phyloP scores from a whole-genome alignment of 2,113 vertebrate species.

The Apistogramma diplotaenia region DNA sequence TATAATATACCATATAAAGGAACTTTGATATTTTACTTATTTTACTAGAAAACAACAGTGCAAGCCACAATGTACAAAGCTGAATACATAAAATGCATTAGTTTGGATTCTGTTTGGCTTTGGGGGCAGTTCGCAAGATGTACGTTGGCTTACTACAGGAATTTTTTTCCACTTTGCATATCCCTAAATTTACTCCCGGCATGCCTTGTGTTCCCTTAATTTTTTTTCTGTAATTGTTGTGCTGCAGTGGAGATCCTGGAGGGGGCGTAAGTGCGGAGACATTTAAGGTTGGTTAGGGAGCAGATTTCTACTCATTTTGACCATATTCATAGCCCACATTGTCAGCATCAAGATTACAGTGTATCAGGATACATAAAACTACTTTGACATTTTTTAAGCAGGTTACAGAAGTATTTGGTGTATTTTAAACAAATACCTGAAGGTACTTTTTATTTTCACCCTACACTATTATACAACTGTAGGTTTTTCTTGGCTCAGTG shows the following conservation, averaged over 20 bases:
- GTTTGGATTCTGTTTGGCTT: neutral
- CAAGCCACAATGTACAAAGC: no score
- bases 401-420: neutral
- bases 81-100: no score
- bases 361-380: neutral
- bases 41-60: no score
- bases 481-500: neutral
- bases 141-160: neutral
- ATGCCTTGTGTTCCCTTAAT: neutral
- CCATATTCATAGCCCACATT: neutral
- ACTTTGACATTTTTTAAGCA: neutral
- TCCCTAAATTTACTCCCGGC: neutral
- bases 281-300: neutral
- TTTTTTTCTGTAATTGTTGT: neutral
- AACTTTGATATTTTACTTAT: no score
- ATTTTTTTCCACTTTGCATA: neutral
- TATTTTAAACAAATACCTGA: neutral
- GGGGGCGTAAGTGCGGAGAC: neutral
- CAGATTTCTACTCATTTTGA: neutral
- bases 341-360: neutral
- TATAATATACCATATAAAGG: no score
- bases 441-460: neutral
- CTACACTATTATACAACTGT: neutral
- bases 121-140: fast-evolving
- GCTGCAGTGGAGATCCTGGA: neutral